These are phyloP conservation scores for Augochlora pura DNA, from an alignment of 1,140 invertebrate genomes.

Conservation along the genomic window DNA sequence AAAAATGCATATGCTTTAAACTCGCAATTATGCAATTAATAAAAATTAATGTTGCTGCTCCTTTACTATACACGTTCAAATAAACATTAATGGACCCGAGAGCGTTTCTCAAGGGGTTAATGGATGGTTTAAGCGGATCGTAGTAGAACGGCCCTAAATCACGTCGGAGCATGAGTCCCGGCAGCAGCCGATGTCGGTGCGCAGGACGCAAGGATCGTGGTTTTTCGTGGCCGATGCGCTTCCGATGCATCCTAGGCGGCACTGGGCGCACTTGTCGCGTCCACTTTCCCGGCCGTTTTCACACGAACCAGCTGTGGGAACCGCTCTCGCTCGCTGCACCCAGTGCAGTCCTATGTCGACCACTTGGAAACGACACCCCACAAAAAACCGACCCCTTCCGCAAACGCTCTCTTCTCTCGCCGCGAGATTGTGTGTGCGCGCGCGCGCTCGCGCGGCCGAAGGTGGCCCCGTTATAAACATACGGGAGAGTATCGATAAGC, in stretches of 20 bases:
- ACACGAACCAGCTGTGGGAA: constrained; percentile 74
- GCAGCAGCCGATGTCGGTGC: too few species aligned
- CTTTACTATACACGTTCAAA: too few species aligned
- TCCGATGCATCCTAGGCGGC: constrained; percentile 38
- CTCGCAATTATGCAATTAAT: too few species aligned
- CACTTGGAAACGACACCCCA: constrained; percentile 54
- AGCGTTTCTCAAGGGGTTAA: too few species aligned
- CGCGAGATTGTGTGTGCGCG: constrained; percentile 5
- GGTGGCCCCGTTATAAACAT: constrained; percentile 43
- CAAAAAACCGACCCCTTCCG: constrained; percentile 66
- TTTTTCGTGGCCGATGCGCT: constrained; percentile 32
- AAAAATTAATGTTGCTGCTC: too few species aligned
- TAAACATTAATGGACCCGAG: too few species aligned
- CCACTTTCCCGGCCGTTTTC: constrained; percentile 72
- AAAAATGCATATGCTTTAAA: too few species aligned
- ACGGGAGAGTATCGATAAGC: constrained; percentile 46
- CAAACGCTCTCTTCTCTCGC: constrained; percentile 62
- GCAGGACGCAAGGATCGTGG: not conserved
- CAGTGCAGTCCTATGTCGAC: constrained; percentile 43
- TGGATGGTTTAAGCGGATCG: too few species aligned
- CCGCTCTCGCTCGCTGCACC: constrained; percentile 66
- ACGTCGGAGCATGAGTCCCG: too few species aligned
- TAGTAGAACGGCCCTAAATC: too few species aligned
- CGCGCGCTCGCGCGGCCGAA: constrained; percentile 7
- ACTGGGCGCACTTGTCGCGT: constrained; percentile 71